phyloP scores from a whole-genome alignment of 53 echinoderm and acorn worm species.

The Antedon mediterranea region DNA sequence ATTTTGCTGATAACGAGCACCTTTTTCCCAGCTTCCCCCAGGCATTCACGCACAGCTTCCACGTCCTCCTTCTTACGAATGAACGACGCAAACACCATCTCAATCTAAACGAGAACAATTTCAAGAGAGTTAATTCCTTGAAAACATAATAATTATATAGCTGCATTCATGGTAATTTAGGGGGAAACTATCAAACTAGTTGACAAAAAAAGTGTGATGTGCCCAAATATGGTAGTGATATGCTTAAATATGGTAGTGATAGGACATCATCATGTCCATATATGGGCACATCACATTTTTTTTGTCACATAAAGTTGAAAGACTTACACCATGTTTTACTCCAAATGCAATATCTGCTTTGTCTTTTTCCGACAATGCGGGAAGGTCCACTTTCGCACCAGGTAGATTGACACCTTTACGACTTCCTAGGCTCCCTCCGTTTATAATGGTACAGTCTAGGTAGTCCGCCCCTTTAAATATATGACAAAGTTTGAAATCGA shows the following conservation, averaged over 20 bases:
- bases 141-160: too few species aligned
- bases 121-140: too few species aligned
- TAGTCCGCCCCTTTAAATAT: slow-evolving; percentile 73
- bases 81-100: slow-evolving; percentile 99
- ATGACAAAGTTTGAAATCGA: too few species aligned
- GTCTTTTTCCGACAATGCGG: slow-evolving; percentile 87
- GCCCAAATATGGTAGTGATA: too few species aligned
- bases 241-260: too few species aligned
- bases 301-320: too few species aligned
- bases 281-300: too few species aligned
- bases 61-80: slow-evolving; percentile 87
- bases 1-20: slow-evolving; percentile 88
- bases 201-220: too few species aligned
- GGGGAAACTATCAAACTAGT: too few species aligned
- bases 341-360: slow-evolving; percentile 73
- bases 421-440: slow-evolving; percentile 77
- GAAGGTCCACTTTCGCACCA: slow-evolving; percentile 75
- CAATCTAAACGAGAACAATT: too few species aligned
- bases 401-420: slow-evolving; percentile 89
- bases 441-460: slow-evolving; percentile 79
- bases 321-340: slow-evolving; percentile 59
- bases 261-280: too few species aligned
- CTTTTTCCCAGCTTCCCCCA: slow-evolving; percentile 66
- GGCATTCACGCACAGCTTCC: slow-evolving; percentile 35
- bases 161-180: too few species aligned